Evolutionary conservation across 2,888 invertebrate species (phyloP).

Genomic region (Anagyrus pseudococci): DNA sequence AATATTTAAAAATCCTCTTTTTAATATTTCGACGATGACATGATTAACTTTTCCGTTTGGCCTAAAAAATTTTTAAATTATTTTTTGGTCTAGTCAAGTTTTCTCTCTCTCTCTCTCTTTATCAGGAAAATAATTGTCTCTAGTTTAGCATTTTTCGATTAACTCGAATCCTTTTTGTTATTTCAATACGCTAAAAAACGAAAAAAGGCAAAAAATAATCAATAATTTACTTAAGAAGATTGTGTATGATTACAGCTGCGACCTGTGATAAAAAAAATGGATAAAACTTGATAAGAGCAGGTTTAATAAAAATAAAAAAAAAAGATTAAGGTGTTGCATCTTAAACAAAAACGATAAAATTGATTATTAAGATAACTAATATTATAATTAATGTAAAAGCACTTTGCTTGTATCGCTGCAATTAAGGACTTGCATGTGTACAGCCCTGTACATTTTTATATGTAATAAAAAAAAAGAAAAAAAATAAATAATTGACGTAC

Average conservation of each 20-base stretch:
- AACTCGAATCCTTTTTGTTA: too few species aligned
- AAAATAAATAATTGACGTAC: too few species aligned
- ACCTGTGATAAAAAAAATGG: conserved; percentile 41
- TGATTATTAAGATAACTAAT: conserved; percentile 51
- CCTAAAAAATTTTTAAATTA: background rate
- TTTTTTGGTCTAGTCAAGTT: conserved; percentile 15
- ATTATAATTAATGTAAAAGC: conserved; percentile 52
- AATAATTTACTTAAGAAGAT: conserved; percentile 33
- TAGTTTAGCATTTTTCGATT: too few species aligned
- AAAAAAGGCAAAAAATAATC: too few species aligned
- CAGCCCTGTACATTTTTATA: conserved; percentile 59
- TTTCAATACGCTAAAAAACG: too few species aligned
- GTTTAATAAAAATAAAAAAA: conserved; percentile 29
- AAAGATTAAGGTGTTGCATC: conserved; percentile 27
- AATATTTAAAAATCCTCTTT: too few species aligned
- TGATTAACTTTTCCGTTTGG: too few species aligned
- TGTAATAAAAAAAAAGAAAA: conserved; percentile 48
- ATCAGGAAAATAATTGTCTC: too few species aligned
- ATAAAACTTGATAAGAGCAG: conserved; percentile 45
- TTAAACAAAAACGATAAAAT: conserved; percentile 45
- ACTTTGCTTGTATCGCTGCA: conserved; percentile 59
- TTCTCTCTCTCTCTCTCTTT: too few species aligned
- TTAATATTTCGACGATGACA: too few species aligned
- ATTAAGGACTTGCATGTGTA: conserved; percentile 57
- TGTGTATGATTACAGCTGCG: conserved; percentile 36